Conservation (phyloP, 35 echinoderm and acorn worm species). For the Lytechinus pictus region DNA sequence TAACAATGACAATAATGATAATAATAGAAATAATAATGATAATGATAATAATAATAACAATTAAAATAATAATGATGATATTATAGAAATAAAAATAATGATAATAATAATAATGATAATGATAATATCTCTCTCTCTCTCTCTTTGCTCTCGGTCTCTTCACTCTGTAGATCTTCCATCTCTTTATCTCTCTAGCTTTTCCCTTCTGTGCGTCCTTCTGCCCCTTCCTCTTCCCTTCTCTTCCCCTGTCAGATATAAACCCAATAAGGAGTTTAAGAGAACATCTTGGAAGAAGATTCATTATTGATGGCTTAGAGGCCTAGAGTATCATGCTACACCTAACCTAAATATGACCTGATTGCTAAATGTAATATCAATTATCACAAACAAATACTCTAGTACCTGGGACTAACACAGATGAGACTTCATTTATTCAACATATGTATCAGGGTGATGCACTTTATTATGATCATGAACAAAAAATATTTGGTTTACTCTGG, state of each 20-base stretch:
- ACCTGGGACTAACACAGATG: background rate
- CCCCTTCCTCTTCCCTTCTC: background rate
- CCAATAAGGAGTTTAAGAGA: background rate
- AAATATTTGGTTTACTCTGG: too few relatives aligned
- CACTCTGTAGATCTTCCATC: too few relatives aligned
- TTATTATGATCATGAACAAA: background rate
- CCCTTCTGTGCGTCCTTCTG: too few relatives aligned
- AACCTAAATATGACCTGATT: background rate
- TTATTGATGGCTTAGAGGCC: background rate
- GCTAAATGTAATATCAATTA: background rate
- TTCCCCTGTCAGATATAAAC: background rate
- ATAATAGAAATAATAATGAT: too few relatives aligned
- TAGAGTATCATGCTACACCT: background rate
- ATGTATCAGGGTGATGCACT: background rate
- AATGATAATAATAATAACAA: too few relatives aligned
- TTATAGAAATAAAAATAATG: too few relatives aligned
- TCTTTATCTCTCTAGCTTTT: too few relatives aligned
- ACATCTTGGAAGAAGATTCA: background rate
- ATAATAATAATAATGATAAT: too few relatives aligned
- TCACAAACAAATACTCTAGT: background rate
- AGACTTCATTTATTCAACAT: background rate
- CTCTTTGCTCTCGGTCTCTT: too few relatives aligned
- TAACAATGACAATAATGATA: too few relatives aligned
- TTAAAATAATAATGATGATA: too few relatives aligned
- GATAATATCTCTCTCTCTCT: too few relatives aligned